phyloP scores from a whole-genome alignment of 2,888 invertebrate genomes.

The Plagodis dolabraria region DNA sequence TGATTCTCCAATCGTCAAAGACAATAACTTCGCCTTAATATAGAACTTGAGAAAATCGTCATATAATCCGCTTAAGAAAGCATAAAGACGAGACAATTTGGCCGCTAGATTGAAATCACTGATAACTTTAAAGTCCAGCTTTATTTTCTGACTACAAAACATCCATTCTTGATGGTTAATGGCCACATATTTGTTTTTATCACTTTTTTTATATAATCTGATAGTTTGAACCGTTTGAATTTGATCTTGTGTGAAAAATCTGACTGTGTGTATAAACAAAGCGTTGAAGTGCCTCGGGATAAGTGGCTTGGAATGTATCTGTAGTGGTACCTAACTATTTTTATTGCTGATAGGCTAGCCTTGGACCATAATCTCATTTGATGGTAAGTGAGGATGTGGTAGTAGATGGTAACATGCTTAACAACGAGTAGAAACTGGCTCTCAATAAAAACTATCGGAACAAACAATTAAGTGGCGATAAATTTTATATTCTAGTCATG shows the following conservation, averaged over 20 bases:
- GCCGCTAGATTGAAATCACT: conserved; percentile 52
- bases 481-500: too few species aligned
- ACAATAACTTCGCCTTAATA: conserved; percentile 54
- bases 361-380: too few species aligned
- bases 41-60: conserved; percentile 50
- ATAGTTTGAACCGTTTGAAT: conserved; percentile 23
- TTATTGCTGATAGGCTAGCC: too few species aligned
- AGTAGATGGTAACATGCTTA: too few species aligned
- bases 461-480: too few species aligned
- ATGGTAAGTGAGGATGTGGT: too few species aligned
- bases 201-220: conserved; percentile 23
- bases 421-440: too few species aligned
- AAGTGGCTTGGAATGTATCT: too few species aligned
- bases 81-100: conserved; percentile 60
- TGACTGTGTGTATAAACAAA: neutral
- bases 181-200: conserved; percentile 30
- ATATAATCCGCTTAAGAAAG: conserved; percentile 68
- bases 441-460: too few species aligned
- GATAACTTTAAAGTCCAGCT: conserved; percentile 50
- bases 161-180: conserved; percentile 26
- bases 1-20: too few species aligned
- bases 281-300: too few species aligned
- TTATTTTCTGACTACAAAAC: conserved; percentile 39
- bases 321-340: too few species aligned
- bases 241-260: conserved; percentile 30